Conservation (phyloP, 1,140 invertebrate genomes). For the Drosophila chauvacae region DNA sequence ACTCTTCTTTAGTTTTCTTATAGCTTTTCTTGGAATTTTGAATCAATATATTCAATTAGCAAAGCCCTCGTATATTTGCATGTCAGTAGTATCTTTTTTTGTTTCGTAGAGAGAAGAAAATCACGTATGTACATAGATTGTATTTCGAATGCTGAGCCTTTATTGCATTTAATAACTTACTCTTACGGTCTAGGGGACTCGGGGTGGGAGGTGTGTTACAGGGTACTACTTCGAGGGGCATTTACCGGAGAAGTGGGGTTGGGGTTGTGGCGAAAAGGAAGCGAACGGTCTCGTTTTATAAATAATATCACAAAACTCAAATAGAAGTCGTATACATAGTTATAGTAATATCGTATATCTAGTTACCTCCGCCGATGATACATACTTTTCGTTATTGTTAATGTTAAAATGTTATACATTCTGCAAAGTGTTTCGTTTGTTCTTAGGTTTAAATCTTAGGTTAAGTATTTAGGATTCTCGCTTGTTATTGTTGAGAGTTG, state of each 20-base stretch:
- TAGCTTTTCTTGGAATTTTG: slow-evolving; percentile 25
- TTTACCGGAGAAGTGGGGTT: not conserved
- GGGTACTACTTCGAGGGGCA: not conserved
- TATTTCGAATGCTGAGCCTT: slow-evolving; percentile 49
- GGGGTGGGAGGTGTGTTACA: slow-evolving; percentile 6
- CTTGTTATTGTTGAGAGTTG: slow-evolving; percentile 53
- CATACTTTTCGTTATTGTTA: slow-evolving; percentile 16
- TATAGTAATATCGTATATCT: slow-evolving; percentile 45
- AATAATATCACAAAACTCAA: slow-evolving; percentile 82
- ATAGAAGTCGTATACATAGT: slow-evolving; percentile 75
- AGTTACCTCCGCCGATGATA: slow-evolving; percentile 21
- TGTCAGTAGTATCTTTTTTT: not conserved
- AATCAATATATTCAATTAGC: slow-evolving; percentile 24
- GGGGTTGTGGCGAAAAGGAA: slow-evolving; percentile 51
- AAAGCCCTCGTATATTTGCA: slow-evolving; percentile 1
- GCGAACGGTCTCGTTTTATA: slow-evolving; percentile 65
- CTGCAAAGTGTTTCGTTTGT: slow-evolving; percentile 26
- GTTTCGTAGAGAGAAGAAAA: slow-evolving; percentile 25
- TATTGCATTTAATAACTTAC: slow-evolving; percentile 51
- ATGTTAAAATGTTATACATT: slow-evolving; percentile 74
- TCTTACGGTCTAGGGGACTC: slow-evolving; percentile 30
- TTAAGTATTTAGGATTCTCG: slow-evolving; percentile 52
- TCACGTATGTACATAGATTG: not conserved
- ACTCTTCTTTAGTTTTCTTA: slow-evolving; percentile 23
- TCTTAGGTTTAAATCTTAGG: slow-evolving; percentile 74